Evolutionary conservation across 1,140 invertebrate species (phyloP).

Genomic region (Diploscapter pachys): DNA sequence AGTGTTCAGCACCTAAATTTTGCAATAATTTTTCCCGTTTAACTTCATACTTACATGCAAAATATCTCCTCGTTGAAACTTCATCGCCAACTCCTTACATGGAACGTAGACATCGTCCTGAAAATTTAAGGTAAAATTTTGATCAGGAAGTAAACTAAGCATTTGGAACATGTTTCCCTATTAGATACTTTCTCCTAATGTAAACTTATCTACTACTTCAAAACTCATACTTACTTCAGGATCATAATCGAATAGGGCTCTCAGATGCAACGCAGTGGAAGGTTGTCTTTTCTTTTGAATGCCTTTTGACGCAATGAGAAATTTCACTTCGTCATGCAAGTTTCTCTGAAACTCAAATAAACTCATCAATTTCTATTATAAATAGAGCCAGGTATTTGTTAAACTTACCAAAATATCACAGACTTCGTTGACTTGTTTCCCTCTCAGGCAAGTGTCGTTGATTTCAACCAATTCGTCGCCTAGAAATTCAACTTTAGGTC

Average conservation of each 20-base stretch:
- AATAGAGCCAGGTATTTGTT: no score
- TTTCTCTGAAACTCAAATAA: constrained; percentile 54
- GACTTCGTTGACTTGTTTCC: constrained; percentile 93
- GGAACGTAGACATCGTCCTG: constrained; percentile 91
- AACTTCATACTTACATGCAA: constrained; percentile 71
- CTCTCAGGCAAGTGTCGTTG: constrained; percentile 85
- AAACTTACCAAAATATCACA: constrained; percentile 76
- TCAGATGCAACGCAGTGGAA: constrained; percentile 31
- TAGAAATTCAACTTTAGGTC: constrained; percentile 9
- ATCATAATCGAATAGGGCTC: constrained; percentile 93
- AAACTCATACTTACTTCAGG: constrained; percentile 67
- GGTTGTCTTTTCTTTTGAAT: constrained; percentile 3
- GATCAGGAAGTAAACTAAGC: no score
- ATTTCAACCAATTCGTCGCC: constrained; percentile 32
- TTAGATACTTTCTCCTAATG: no score
- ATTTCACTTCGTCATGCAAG: constrained; percentile 61
- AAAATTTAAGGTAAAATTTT: not conserved
- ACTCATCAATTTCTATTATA: no score
- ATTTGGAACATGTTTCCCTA: no score
- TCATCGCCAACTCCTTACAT: constrained; percentile 88
- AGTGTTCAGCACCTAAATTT: constrained; percentile 70
- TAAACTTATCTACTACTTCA: no score
- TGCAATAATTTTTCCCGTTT: no score
- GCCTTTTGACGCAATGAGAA: constrained; percentile 59
- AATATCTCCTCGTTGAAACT: constrained; percentile 87